Evolutionary conservation across 2,888 invertebrate species (phyloP).

Genomic region (Tuberolachnus salignus): DNA sequence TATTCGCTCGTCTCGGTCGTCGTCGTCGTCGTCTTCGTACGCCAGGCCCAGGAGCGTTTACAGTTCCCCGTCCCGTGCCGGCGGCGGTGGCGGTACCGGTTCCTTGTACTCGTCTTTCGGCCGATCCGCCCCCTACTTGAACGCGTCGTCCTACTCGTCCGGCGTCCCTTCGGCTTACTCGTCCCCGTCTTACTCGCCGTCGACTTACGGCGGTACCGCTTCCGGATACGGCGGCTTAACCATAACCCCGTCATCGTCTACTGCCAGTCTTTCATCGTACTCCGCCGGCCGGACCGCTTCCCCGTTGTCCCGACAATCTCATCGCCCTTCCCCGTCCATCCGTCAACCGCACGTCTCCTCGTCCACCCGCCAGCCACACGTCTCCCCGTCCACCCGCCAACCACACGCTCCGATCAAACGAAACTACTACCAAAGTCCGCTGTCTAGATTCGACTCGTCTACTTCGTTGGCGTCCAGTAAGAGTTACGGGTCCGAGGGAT

Average conservation of each 20-base stretch:
- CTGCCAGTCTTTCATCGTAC: conserved; percentile 36
- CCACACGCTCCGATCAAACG: conserved; percentile 58
- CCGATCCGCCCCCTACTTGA: conserved; percentile 57
- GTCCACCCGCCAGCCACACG: background rate
- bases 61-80: conserved; percentile 53
- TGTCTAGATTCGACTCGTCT: conserved; percentile 58
- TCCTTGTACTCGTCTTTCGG: conserved; percentile 50
- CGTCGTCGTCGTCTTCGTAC: conserved; percentile 37
- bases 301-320: conserved; percentile 4
- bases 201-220: conserved; percentile 69
- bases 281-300: background rate
- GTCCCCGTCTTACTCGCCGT: conserved; percentile 61
- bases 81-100: no score
- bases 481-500: conserved; percentile 74
- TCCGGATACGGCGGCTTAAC: conserved; percentile 75
- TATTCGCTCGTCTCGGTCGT: conserved; percentile 46
- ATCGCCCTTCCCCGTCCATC: conserved; percentile 43
- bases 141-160: conserved; percentile 60
- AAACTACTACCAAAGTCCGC: conserved; percentile 55
- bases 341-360: background rate
- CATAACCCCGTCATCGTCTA: conserved; percentile 63
- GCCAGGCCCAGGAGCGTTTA: conserved; percentile 54
- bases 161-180: conserved; percentile 58
- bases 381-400: conserved; percentile 31
- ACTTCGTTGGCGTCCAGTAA: conserved; percentile 58